Base-by-base conservation (phyloP, 2,113 vertebrate genomes). In the Rhinolophus ferrumequinum region DNA sequence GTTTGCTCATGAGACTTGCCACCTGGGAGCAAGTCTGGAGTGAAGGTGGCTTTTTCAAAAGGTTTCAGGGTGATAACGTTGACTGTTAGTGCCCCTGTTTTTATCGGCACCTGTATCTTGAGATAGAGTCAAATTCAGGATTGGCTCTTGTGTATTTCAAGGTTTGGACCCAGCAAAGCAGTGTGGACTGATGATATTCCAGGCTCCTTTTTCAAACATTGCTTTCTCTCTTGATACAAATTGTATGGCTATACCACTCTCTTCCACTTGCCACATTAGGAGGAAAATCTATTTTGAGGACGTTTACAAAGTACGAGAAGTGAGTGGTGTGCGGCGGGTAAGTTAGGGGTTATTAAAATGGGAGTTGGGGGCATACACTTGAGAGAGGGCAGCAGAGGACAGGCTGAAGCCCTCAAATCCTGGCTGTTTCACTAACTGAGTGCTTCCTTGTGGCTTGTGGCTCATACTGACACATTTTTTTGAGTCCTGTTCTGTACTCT, bases 401-500 rank as follows among this genome's bases (percentile, higher is more conserved):
- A 98, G 84, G 19, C 98, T 98, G 96, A 99, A 99, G 30, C 98
- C 98, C 52, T 54, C 98, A 15, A 98, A 98, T n/a, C 98, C 98
- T 33, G 98, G 97, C 79, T 99, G 98, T 83, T 90, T 98, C 83
- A 97, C 93, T 33, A 98, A 95, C 84, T 98, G 77, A n/a, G 98
- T 56, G 97, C 98, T 87, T 98, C 98, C 24, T 97, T 66, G 10
- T 86, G n/a, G 98, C 24, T 97, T 66, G 10, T 86, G n/a, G 98
- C 99, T 95, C 98, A 83, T 50, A 70, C 98, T 98, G 60, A 98
- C 98, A 97, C 98, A 99, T 21, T 94, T 79, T 91, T 95, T 96
- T 98, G 98, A 28, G 98, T 99, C 93, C 99, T 99, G n/a, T 98
- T 98, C 92, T 99, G 98, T 95, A 98, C 97, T 97, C 99, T 99